phyloP scores from a whole-genome alignment of 2,888 invertebrate species.

The Digitonthophagus gazella region DNA sequence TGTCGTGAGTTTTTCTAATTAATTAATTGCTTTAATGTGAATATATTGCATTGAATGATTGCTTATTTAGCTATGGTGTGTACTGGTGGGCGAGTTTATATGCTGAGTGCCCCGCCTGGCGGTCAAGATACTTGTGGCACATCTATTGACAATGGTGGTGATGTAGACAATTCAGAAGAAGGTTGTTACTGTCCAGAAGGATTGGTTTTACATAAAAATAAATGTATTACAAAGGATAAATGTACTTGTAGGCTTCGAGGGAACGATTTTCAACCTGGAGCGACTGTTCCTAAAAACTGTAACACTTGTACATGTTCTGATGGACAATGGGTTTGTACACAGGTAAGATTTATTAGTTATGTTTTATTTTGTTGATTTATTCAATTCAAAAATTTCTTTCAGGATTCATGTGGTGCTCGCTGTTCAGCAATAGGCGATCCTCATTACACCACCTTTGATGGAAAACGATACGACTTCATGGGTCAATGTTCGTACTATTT shows the following conservation, averaged over 20 bases:
- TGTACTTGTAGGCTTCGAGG: conserved; percentile 82
- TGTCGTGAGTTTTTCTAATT: conserved; percentile 74
- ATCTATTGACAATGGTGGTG: conserved; percentile 42
- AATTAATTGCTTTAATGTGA: no score
- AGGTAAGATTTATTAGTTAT: no score
- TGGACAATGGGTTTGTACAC: conserved; percentile 80
- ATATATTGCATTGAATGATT: no score
- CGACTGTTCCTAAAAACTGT: conserved; percentile 73
- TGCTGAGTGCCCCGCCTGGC: conserved; percentile 67
- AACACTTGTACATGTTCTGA: conserved; percentile 78
- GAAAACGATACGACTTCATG: conserved; percentile 84
- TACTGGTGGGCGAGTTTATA: conserved; percentile 71
- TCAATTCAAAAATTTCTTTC: conserved; percentile 19
- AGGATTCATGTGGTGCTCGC: conserved; percentile 69
- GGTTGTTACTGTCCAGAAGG: conserved; percentile 88
- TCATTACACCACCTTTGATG: conserved; percentile 90
- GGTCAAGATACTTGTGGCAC: conserved; percentile 73
- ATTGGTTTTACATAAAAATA: conserved; percentile 69
- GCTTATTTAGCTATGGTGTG: conserved; percentile 71
- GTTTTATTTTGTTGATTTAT: not conserved
- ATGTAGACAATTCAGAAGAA: conserved; percentile 66
- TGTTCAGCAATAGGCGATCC: conserved; percentile 87
- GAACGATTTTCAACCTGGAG: conserved; percentile 68
- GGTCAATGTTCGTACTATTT: conserved; percentile 86
- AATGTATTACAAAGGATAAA: conserved; percentile 66